These are phyloP conservation scores for Eristalis tenax DNA, from an alignment of 2,888 invertebrate species.

Conservation along the genomic window DNA sequence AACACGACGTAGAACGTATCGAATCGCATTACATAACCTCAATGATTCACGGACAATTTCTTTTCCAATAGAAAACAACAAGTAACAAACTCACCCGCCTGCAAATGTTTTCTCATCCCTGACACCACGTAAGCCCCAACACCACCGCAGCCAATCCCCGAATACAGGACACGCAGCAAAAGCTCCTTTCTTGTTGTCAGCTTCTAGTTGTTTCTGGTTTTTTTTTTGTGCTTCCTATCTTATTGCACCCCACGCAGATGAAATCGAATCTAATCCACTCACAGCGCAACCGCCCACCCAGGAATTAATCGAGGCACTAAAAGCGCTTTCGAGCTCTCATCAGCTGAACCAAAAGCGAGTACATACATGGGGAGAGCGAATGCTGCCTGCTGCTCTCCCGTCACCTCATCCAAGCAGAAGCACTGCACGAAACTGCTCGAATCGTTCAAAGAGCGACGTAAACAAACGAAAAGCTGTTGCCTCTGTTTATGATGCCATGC, in stretches of 20 bases:
- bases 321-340: constrained; percentile 54
- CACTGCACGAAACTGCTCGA: constrained; percentile 55
- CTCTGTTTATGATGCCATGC: constrained; percentile 17
- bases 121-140: constrained; percentile 1
- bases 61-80: constrained; percentile 14
- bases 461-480: constrained; percentile 64
- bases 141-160: background rate
- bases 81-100: constrained; percentile 26
- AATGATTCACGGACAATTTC: background rate
- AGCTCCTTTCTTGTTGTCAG: constrained; percentile 39
- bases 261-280: constrained; percentile 38
- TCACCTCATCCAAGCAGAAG: background rate
- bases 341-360: background rate
- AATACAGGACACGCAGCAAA: constrained; percentile 26
- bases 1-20: too few relatives aligned
- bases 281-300: constrained; percentile 70
- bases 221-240: background rate
- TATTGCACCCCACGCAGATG: constrained; percentile 31
- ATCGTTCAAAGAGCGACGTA: constrained; percentile 56
- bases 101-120: constrained; percentile 59
- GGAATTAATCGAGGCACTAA: constrained; percentile 65
- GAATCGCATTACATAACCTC: background rate
- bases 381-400: constrained; percentile 3
- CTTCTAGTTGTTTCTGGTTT: background rate
- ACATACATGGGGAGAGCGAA: background rate